phyloP scores from a whole-genome alignment of 2,113 vertebrate genomes.

The Elgaria multicarinata region DNA sequence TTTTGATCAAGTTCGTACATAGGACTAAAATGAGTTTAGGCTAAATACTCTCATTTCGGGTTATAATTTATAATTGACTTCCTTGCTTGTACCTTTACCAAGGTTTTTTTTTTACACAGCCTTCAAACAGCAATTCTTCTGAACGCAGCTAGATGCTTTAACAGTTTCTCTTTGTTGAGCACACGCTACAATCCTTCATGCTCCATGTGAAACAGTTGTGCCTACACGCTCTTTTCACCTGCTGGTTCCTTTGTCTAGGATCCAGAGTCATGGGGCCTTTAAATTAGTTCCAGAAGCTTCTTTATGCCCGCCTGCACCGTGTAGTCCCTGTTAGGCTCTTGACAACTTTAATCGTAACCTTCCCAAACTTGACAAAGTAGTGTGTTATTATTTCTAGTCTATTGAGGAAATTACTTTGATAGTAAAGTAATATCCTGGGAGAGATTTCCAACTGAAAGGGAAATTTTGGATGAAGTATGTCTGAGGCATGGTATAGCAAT shows the following conservation, averaged over 20 bases:
- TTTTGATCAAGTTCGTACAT: not conserved
- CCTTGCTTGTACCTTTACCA: not conserved
- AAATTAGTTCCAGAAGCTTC: slow-evolving; percentile 45
- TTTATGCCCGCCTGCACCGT: slow-evolving; percentile 45
- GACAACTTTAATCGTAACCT: slow-evolving; percentile 53
- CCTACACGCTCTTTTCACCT: not conserved
- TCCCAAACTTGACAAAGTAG: slow-evolving; percentile 45
- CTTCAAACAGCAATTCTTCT: not conserved
- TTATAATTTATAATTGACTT: not conserved
- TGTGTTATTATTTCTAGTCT: slow-evolving; percentile 35
- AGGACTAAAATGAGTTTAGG: not conserved
- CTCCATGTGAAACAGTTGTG: not conserved
- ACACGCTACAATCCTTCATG: not conserved
- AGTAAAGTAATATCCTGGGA: slow-evolving; percentile 62
- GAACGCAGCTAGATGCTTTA: not conserved
- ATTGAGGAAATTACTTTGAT: slow-evolving; percentile 64
- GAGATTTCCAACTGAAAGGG: slow-evolving; percentile 57
- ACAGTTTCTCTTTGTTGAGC: not conserved
- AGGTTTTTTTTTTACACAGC: not conserved
- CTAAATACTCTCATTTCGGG: not conserved
- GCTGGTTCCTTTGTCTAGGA: slow-evolving; percentile 5
- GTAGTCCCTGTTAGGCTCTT: slow-evolving; percentile 43
- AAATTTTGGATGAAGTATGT: slow-evolving; percentile 50
- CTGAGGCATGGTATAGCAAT: slow-evolving; percentile 30
- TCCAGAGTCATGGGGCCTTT: not conserved